A percentile compares a stretch with the other conserved stretches of the same genome.
These are phyloP conservation scores for Rhabdophis nuchalis DNA, from an alignment of 2,797 vertebrate genomes.

Conservation along the genomic window DNA sequence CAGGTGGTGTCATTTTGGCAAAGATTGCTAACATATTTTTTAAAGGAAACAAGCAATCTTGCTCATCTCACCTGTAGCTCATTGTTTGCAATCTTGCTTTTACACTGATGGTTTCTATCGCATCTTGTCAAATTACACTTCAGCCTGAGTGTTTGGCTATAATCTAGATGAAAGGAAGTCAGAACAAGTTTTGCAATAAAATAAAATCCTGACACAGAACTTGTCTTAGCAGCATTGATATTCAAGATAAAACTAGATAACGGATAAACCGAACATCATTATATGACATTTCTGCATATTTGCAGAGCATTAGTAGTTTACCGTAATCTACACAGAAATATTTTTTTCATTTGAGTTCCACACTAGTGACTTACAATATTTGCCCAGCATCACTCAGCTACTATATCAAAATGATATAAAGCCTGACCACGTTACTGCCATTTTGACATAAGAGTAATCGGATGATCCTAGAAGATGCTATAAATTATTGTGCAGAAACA, in stretches of 20 bases:
- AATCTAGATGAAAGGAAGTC: neutral
- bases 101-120: neutral
- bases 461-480: neutral
- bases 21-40: neutral
- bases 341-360: neutral
- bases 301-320: neutral
- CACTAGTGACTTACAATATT: neutral
- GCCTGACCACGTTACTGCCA: neutral
- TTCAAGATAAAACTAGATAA: neutral
- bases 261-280: neutral
- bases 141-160: neutral
- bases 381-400: neutral
- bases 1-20: neutral
- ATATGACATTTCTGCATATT: neutral
- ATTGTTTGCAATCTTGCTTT: neutral
- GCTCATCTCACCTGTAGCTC: neutral
- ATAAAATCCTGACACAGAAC: neutral
- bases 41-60: neutral
- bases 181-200: neutral
- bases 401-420: neutral
- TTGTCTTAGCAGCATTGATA: neutral
- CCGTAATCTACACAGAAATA: neutral
- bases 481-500: neutral
- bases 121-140: neutral
- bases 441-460: neutral